Evolutionary conservation across 2,888 invertebrate species (phyloP), one percentile per base, ranked within the genome.

Genomic region (Cordilura impudica): DNA sequence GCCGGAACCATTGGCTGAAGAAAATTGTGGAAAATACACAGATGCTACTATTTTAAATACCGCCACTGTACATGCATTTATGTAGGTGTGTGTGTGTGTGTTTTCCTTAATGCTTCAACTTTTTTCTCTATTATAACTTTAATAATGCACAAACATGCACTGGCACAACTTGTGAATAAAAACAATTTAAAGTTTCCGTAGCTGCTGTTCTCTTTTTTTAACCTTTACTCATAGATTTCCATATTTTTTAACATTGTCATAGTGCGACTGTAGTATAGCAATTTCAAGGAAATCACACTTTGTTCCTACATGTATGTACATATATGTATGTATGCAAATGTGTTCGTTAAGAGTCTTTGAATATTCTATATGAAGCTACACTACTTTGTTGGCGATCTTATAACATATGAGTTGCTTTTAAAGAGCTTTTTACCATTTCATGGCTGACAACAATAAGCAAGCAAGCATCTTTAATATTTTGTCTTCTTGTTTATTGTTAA

Each of bases 371-470:
- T 4, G n/a, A 39, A 39, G n/a, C n/a, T 39, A 63, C 31, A 58
- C 53, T 51, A 63, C 63, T 65, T 76, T 53, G 54, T 63, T 49
- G 16, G 61, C 61, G 63, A 63, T 21, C 69, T 39, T 18, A 12
- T 49, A 61, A 67, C 69, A 69, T 69, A 56, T 69, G 75, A 69
- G 54, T 67, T 61, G 31, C 29, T 75, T 54, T 61, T 35, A 45
- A 16, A 73, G 49, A 73, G 56, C 51, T 66, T 43, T 31, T 6
- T 29, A 39, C 39, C 31, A 65, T 73, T 73, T 65, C 51, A 66
- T 58, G 49, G 66, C 18, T 66, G 65, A 65, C 72, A 73, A 58
- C 58, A 73, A 51, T 58, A 51, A 31, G 29, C 58, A 43, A 54
- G 23, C 23, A 63, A n/a, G 35, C 29, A 47, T 58, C 23, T 73